These are phyloP conservation scores for Cephus nigrinus DNA, from an alignment of 2,888 invertebrate species.

Conservation along the genomic window DNA sequence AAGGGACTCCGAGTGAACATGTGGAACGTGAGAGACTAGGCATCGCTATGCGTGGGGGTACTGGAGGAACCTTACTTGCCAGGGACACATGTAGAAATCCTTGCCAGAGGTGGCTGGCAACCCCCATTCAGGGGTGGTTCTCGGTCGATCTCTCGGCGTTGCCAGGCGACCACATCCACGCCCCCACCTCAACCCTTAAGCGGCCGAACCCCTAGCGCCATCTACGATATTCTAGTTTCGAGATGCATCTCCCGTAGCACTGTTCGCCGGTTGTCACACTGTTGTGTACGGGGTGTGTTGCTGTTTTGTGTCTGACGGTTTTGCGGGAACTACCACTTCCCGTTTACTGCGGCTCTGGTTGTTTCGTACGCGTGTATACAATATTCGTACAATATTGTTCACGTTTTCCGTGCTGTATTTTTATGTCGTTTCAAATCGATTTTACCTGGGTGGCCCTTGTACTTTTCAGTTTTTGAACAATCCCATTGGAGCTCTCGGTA, in stretches of 20 bases:
- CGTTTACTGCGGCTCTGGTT: not conserved
- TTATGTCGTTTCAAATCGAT: too few species aligned
- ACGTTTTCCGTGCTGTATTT: too few species aligned
- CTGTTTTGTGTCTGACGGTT: slow-evolving; percentile 10
- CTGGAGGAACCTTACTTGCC: too few species aligned
- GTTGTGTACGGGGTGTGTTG: slow-evolving; percentile 5
- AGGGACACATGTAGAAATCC: not conserved
- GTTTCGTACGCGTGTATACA: too few species aligned
- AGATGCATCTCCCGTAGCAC: not conserved
- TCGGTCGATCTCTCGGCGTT: slow-evolving; percentile 65
- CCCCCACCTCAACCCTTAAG: slow-evolving; percentile 39
- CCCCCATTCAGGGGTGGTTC: slow-evolving; percentile 36
- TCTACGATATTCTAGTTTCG: not conserved
- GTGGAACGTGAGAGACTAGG: too few species aligned
- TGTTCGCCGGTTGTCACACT: not conserved
- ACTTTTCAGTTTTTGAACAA: too few species aligned
- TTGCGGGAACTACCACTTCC: not conserved
- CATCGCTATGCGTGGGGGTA: too few species aligned
- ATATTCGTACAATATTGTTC: too few species aligned
- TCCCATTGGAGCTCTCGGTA: too few species aligned
- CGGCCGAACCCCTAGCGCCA: slow-evolving; percentile 12
- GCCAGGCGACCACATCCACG: slow-evolving; percentile 60
- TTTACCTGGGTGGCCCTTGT: too few species aligned
- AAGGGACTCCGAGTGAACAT: too few species aligned
- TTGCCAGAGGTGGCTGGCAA: not conserved